Percentiles rank a stretch among this genome's conserved stretches.
These are phyloP conservation scores for Hemithea aestivaria DNA, from an alignment of 2,888 invertebrate species.

Conservation along the genomic window DNA sequence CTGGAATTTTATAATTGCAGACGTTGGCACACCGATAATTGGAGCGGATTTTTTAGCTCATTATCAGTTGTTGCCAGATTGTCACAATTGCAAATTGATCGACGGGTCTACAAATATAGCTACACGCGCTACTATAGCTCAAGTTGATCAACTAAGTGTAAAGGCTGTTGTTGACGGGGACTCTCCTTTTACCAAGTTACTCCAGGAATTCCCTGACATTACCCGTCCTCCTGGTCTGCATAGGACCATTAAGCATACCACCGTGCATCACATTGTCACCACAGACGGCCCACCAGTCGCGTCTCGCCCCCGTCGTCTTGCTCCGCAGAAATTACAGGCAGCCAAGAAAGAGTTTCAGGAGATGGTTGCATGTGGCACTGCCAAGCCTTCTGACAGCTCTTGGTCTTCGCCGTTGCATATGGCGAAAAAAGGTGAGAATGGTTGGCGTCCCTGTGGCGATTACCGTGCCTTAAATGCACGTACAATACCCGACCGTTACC, in stretches of 20 bases:
- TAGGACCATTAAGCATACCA: slow-evolving; percentile 12
- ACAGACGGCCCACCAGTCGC: slow-evolving; percentile 32
- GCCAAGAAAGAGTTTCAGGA: slow-evolving; percentile 35
- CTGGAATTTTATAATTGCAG: no score
- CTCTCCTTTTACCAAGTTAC: slow-evolving; percentile 8
- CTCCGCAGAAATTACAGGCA: slow-evolving; percentile 32
- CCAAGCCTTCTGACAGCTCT: slow-evolving; percentile 19
- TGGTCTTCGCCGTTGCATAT: slow-evolving; percentile 44
- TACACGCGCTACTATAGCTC: slow-evolving; percentile 5
- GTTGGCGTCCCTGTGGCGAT: slow-evolving; percentile 47
- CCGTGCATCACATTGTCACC: slow-evolving; percentile 26
- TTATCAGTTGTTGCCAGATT: no score
- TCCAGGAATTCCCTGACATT: slow-evolving; percentile 16
- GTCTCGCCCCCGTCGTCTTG: slow-evolving; percentile 32
- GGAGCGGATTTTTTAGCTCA: no score
- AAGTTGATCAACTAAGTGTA: no score
- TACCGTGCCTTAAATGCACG: slow-evolving; percentile 38
- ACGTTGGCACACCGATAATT: no score
- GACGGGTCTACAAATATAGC: no score
- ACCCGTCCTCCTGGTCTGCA: slow-evolving; percentile 21
- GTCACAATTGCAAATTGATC: no score
- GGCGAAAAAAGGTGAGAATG: slow-evolving; percentile 36
- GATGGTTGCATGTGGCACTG: slow-evolving; percentile 29
- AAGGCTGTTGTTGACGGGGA: slow-evolving; percentile 15
- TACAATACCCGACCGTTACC: slow-evolving; percentile 40